These are phyloP conservation scores for Melieria omissa DNA, from an alignment of 2,888 invertebrate species.

Conservation along the genomic window DNA sequence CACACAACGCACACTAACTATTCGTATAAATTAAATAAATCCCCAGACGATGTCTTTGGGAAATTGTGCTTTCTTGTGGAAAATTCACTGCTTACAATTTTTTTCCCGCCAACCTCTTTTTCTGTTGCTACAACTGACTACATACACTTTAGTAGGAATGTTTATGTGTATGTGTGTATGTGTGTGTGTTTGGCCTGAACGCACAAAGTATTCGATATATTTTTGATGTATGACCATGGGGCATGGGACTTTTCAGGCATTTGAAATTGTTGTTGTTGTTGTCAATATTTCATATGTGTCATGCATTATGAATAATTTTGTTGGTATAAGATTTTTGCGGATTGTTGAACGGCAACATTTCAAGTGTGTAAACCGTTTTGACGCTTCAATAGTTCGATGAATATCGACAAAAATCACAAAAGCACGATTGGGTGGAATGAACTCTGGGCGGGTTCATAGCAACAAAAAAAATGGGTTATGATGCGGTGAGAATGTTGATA, in stretches of 20 bases:
- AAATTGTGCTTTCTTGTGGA: constrained; percentile 12
- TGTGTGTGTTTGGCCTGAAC: background rate
- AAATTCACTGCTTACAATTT: constrained; percentile 23
- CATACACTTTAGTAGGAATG: background rate
- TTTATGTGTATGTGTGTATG: constrained; percentile 6
- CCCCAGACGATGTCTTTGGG: background rate
- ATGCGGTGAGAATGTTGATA: no score
- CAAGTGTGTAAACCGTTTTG: constrained; percentile 63
- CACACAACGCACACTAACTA: background rate
- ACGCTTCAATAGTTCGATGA: constrained; percentile 62
- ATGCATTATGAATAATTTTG: no score
- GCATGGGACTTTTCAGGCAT: no score
- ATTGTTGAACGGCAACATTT: constrained; percentile 47
- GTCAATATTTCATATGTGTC: no score
- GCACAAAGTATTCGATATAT: no score
- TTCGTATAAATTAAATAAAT: constrained; percentile 17
- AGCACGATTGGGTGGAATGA: no score
- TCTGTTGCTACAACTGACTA: background rate
- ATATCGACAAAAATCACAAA: constrained; percentile 50
- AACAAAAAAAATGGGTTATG: no score
- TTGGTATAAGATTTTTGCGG: constrained; percentile 12
- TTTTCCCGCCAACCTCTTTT: no score
- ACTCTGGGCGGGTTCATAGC: no score
- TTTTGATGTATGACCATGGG: no score
- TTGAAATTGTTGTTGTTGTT: no score